Conservation (phyloP, 2,888 invertebrate species). For the Liopterus haemorrhoidalis region DNA sequence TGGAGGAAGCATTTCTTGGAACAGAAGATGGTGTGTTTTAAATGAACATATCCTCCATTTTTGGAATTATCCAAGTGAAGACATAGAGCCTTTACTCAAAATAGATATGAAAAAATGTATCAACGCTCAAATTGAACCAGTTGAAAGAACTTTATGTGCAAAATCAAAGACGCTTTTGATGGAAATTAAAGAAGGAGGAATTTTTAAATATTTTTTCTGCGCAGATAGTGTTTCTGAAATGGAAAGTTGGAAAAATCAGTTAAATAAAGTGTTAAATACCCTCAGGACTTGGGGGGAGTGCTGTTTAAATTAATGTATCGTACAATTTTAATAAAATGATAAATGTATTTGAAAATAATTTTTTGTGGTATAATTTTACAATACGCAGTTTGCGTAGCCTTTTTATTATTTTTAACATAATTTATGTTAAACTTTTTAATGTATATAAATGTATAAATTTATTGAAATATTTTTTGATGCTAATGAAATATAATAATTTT, state of each 20-base stretch:
- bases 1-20: constrained; percentile 47
- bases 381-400: too few relatives aligned
- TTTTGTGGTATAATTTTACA: too few relatives aligned
- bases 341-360: too few relatives aligned
- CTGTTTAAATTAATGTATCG: too few relatives aligned
- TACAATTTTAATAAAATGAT: too few relatives aligned
- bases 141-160: constrained; percentile 47
- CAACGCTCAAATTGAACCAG: constrained; percentile 38
- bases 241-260: constrained; percentile 45
- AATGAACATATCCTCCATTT: constrained; percentile 45
- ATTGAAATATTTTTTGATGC: too few relatives aligned
- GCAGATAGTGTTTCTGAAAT: constrained; percentile 48
- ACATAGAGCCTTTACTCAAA: constrained; percentile 39
- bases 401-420: too few relatives aligned
- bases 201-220: constrained; percentile 43
- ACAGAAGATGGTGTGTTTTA: constrained; percentile 52
- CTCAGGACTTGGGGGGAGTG: constrained; percentile 48
- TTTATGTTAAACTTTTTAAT: too few relatives aligned
- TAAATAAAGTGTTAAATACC: constrained; percentile 46
- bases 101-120: constrained; percentile 45
- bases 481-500: too few relatives aligned
- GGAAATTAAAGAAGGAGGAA: constrained; percentile 34
- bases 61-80: constrained; percentile 50
- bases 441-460: too few relatives aligned
- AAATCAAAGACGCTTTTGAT: constrained; percentile 46